phyloP scores from a whole-genome alignment of 2,113 vertebrate species.

The Danionella cerebrum region DNA sequence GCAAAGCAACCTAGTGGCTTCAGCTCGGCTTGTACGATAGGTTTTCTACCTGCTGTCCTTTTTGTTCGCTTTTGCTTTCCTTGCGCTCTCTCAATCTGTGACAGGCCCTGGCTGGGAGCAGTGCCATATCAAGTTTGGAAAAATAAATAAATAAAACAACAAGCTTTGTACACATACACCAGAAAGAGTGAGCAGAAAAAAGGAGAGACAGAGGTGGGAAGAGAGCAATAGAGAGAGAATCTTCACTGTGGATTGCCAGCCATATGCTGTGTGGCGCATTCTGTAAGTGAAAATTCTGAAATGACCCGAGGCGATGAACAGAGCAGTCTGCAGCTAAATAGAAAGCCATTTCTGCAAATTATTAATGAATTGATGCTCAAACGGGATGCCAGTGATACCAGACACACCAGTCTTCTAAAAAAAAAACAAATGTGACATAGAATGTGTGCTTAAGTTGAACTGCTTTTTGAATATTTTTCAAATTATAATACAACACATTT shows the following conservation, averaged over 20 bases:
- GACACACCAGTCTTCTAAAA: neutral
- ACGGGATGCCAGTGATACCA: slow-evolving; percentile 40
- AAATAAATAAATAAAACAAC: slow-evolving; percentile 22
- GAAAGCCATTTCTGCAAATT: slow-evolving; percentile 54
- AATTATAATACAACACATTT: neutral
- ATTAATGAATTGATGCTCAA: slow-evolving; percentile 52
- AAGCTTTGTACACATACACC: slow-evolving; percentile 35
- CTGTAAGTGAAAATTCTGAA: slow-evolving; percentile 60
- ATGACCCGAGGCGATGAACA: slow-evolving; percentile 60
- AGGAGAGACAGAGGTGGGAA: neutral
- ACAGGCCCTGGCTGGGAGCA: slow-evolving; percentile 66
- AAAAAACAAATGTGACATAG: neutral
- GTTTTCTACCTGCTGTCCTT: slow-evolving; percentile 54
- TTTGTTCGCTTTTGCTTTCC: slow-evolving; percentile 57
- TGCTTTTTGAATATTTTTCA: neutral
- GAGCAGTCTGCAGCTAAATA: slow-evolving; percentile 31
- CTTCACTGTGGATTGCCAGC: slow-evolving; percentile 33
- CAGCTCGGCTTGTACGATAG: slow-evolving; percentile 28
- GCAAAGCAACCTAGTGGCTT: slow-evolving; percentile 48
- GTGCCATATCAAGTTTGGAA: slow-evolving; percentile 56
- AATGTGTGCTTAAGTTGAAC: neutral
- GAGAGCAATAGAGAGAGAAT: neutral
- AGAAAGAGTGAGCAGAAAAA: slow-evolving; percentile 1
- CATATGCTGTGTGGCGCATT: slow-evolving; percentile 60
- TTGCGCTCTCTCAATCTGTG: slow-evolving; percentile 58